Percentiles rank a stretch among this genome's conserved stretches.
These are phyloP conservation scores for Rhinophrynus dorsalis DNA, from an alignment of 2,797 vertebrate species.

Conservation along the genomic window DNA sequence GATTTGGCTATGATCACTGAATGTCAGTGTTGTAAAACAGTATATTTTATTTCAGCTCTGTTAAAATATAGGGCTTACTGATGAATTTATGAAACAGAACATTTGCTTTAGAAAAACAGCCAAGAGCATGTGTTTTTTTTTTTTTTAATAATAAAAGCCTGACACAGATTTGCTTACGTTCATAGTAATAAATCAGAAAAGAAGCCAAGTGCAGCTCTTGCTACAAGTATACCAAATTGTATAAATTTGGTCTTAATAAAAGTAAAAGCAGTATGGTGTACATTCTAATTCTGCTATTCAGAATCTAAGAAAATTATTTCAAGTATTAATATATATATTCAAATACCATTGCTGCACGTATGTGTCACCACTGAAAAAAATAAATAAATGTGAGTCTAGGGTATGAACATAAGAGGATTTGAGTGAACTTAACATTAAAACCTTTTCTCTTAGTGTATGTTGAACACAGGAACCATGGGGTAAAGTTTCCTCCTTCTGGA, in stretches of 20 bases:
- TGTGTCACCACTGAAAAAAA: too few species aligned
- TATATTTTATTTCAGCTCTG: not conserved
- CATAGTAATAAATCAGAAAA: not conserved
- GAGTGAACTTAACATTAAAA: too few species aligned
- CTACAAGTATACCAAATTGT: not conserved
- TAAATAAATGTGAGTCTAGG: too few species aligned
- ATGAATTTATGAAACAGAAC: constrained; percentile 8
- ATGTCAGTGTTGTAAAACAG: not conserved
- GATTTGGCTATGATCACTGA: not conserved
- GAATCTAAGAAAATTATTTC: too few species aligned
- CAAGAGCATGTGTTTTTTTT: not conserved
- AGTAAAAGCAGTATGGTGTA: not conserved
- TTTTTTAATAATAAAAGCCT: not conserved
- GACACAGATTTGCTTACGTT: constrained; percentile 1
- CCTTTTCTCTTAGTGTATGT: too few species aligned
- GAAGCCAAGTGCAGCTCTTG: not conserved
- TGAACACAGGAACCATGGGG: too few species aligned
- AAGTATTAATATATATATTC: too few species aligned
- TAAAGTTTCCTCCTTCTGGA: too few species aligned
- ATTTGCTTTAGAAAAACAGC: not conserved
- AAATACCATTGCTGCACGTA: too few species aligned
- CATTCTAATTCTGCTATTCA: too few species aligned
- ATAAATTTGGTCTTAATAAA: not conserved
- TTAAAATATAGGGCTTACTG: not conserved
- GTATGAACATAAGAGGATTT: too few species aligned